Percentiles rank a stretch among this genome's conserved stretches.
phyloP scores from a whole-genome alignment of 2,113 vertebrate genomes.

The Chroicocephalus ridibundus region DNA sequence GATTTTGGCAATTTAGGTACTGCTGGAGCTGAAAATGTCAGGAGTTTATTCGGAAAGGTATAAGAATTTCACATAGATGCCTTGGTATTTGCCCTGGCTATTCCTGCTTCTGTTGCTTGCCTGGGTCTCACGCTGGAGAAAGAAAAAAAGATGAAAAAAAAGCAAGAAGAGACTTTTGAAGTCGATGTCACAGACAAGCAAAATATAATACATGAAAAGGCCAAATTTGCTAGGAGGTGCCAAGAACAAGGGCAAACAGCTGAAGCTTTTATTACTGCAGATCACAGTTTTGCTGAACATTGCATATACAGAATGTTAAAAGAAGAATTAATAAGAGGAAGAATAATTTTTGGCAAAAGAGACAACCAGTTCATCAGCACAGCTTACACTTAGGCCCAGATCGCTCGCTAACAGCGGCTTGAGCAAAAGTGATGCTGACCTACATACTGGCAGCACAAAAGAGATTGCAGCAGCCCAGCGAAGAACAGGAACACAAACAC shows the following conservation, averaged over 20 bases:
- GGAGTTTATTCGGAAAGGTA: background rate
- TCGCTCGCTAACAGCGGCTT: background rate
- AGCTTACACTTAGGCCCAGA: background rate
- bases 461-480: background rate
- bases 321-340: slow-evolving; percentile 45
- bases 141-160: background rate
- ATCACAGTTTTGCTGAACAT: slow-evolving; percentile 61
- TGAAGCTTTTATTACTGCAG: slow-evolving; percentile 55
- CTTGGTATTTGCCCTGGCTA: background rate
- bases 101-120: background rate
- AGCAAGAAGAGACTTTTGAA: background rate
- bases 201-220: slow-evolving; percentile 46
- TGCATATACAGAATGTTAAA: slow-evolving; percentile 40
- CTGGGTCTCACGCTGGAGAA: background rate
- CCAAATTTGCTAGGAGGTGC: slow-evolving; percentile 39
- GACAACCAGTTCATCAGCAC: slow-evolving; percentile 14
- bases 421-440: slow-evolving; percentile 39
- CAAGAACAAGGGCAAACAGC: slow-evolving; percentile 41
- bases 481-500: background rate
- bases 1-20: background rate
- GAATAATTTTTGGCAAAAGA: slow-evolving; percentile 33
- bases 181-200: background rate
- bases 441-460: slow-evolving; percentile 33
- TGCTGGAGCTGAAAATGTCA: background rate
- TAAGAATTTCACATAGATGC: background rate